phyloP scores from a whole-genome alignment of 2,797 vertebrate genomes.

The Corythornis leucogaster region DNA sequence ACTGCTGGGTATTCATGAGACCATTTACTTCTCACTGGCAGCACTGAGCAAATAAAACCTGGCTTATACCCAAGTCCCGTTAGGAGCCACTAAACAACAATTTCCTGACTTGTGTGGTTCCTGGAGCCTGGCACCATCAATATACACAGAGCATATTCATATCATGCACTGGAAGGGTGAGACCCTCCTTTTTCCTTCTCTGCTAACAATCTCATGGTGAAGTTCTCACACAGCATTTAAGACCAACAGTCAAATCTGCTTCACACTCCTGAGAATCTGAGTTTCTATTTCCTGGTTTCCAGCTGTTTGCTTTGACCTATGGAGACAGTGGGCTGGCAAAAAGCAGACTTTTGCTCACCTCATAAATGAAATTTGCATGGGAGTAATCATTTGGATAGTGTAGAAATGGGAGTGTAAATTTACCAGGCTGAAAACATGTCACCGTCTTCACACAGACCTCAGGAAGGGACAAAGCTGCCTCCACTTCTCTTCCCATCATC shows the following conservation, averaged over 20 bases:
- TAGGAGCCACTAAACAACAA: rapidly evolving
- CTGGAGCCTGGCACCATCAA: background rate
- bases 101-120: background rate
- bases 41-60: background rate
- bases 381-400: background rate
- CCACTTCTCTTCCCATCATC: background rate
- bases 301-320: background rate
- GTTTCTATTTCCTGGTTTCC: background rate
- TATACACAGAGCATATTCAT: background rate
- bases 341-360: background rate
- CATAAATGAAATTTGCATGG: background rate
- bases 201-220: background rate
- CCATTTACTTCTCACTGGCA: background rate
- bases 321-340: background rate
- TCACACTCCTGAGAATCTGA: background rate
- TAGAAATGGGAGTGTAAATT: background rate
- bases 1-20: background rate
- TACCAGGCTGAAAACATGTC: background rate
- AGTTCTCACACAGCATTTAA: background rate
- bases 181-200: background rate
- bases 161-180: rapidly evolving
- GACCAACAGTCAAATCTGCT: background rate
- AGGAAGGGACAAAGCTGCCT: background rate
- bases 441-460: background rate
- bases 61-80: background rate